Base-by-base conservation (phyloP, 2,888 invertebrate species). In the Lycaena phlaeas region DNA sequence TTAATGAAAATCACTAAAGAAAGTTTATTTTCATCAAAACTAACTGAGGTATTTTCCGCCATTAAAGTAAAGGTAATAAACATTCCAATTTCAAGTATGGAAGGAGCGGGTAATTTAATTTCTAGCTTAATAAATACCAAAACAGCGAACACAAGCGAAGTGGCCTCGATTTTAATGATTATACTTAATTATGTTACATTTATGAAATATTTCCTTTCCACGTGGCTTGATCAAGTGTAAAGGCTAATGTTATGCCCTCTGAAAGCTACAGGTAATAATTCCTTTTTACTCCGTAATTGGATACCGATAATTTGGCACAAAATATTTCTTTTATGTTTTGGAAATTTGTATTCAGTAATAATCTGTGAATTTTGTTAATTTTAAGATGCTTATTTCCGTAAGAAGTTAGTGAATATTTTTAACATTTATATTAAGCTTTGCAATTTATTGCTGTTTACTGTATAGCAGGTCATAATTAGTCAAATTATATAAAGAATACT, bases 271-370 rank as follows among this genome's bases (percentile, higher is more conserved):
- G 34, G 34, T 14, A 22, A 34, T 18, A n/a, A n/a, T n/a, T n/a
- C n/a, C n/a, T n/a, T n/a, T 17, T 34, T 34, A 7, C 34, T 18
- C 11, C 34, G 11, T 34, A 34, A 34, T 34, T 34, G 34, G 18
- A 11, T 34, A 12, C 12, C 11, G 34, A 22, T 34, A 9, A 34
- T 34, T 34, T 22, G 22, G 6, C 34, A 10, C 12, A 6, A 34
- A 34, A 22, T 22, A 11, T 34, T 34, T 34, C 11, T 9, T 18
- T 18, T 11, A 22, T 22, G 9, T 22, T n/a, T n/a, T n/a, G n/a
- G n/a, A n/a, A n/a, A n/a, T n/a, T n/a, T n/a, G n/a, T n/a, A n/a
- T n/a, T n/a, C n/a, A n/a, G n/a, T n/a, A n/a, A n/a, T n/a, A n/a
- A n/a, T n/a, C n/a, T n/a, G n/a, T n/a, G n/a, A n/a, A n/a, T n/a